Base-by-base conservation (phyloP, 2,797 vertebrate species). In the Manis javanica region DNA sequence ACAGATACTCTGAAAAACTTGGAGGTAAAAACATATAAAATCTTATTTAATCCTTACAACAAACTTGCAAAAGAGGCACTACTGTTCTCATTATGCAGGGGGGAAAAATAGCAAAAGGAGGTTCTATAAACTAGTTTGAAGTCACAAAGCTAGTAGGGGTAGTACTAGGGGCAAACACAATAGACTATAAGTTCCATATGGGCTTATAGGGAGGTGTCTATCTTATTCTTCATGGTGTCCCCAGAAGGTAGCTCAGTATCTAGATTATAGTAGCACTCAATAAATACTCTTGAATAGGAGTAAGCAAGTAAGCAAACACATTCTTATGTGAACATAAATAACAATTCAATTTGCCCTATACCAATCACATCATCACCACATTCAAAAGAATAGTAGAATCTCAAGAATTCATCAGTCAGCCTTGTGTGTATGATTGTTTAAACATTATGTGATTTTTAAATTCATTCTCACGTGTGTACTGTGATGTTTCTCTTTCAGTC, bases 301-400 rank as follows among this genome's bases (percentile, higher is more conserved):
- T 63, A 71, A 93, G 34, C 29, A 90, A 72, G n/a, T 55, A 93
- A 91, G 61, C 14, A 92, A 77, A 39, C 21, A 92, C 51, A 74
- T 63, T 72, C 8, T 64, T 42, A 1, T 84, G 31, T 72, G 39
- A 91, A 74, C 29, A 57, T 9, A 94, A 71, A 87, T 57, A 78
- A 21, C 39, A 31, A 46, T 55, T 90, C 49, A 92, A 87, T 90
- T 90, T 81, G 14, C 46, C 31, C 63, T 71, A 69, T 74, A 87
- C 12, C 4, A 89, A 57, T 2, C 29, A 90, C 29, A 92, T 87
- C 6, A 42, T 87, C 13, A 81, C 31, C 31, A 78, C 72, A 87
- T 79, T 94, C 55, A 59, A 88, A 86, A 91, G 5, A 91, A 66
- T 71, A 96, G 68, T 7, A 79, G 31, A 95, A 93, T 88, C 26